Evolutionary conservation across 2,888 invertebrate species (phyloP).

Genomic region (Nebria brevicollis): DNA sequence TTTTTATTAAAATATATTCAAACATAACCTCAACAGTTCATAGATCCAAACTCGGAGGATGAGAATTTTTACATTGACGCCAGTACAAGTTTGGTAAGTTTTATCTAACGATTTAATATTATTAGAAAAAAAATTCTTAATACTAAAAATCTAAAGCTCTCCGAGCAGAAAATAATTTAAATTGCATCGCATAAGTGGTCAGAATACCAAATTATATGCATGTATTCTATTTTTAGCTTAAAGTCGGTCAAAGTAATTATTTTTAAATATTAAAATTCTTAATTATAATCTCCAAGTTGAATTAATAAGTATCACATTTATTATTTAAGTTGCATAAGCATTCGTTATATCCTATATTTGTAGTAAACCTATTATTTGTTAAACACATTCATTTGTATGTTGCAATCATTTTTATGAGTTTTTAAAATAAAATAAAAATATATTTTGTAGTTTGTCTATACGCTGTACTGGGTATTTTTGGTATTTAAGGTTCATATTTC

Average conservation of each 20-base stretch:
- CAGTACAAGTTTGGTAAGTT: slow-evolving; percentile 71
- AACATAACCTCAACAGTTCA: slow-evolving; percentile 64
- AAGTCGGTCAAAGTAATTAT: background rate
- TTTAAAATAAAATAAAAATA: no score
- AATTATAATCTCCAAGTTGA: background rate
- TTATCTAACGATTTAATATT: background rate
- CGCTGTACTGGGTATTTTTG: no score
- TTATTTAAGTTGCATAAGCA: no score
- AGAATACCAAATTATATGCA: background rate
- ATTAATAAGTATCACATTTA: no score
- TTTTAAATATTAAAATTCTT: background rate
- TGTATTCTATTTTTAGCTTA: background rate
- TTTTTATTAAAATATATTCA: background rate
- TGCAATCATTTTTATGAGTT: no score
- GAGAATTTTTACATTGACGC: slow-evolving; percentile 80
- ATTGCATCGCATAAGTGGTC: background rate
- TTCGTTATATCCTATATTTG: no score
- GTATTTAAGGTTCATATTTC: no score
- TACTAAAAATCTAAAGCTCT: background rate
- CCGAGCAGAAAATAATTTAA: background rate
- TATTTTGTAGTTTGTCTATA: no score
- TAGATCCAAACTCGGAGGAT: slow-evolving; percentile 81
- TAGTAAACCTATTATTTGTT: no score
- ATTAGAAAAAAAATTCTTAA: no score
- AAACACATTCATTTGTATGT: no score